Evolutionary conservation across 2,888 invertebrate species (phyloP), one percentile per base, ranked within the genome.

Genomic region (Dicyrtoma fusca): DNA sequence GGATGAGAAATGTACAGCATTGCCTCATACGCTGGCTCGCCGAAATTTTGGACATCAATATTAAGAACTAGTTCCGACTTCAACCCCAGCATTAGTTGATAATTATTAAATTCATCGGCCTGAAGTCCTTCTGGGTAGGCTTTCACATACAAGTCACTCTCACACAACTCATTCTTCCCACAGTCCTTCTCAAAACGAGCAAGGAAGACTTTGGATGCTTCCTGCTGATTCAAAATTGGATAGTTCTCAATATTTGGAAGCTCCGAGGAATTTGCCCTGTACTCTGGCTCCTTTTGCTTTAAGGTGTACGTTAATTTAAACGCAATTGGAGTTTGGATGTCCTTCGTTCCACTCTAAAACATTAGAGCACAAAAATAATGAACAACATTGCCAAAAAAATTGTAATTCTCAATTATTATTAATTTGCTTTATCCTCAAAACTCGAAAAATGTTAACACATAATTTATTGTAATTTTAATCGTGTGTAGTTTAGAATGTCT

Each of bases 181-280:
- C 97, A 97, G 82, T 95, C 94, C 83, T 95, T 96, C 77, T 94
- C 89, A 86, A 95, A 94, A 59, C 90, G 91, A 0, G 93, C 95
- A 81, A 90, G 88, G 82, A 95, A 94, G 44, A 89, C 87, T 74
- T 90, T 89, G 42, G 90, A 88, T 0, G 94, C 93, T 81, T 90
- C 89, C 59, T 92, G 92, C 76, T 93, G 91, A 84, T 97, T 95
- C 68, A 97, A 85, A 59, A 97, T 94, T 0, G 97, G 96, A 82
- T 90, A 92, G 77, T 89, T 87, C 79, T 91, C 90, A 55, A 92
- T 89, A 76, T 89, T 87, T 0, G 92, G 91, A 5, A 94, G 83
- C 0, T 85, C 83, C 21, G 83, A 82, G 0, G 82, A 81, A 0
- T 86, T 86, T 82, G 86, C 87, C 5, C 69, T 71, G 49, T 79